phyloP scores from a whole-genome alignment of 2,113 vertebrate genomes.

The Oenanthe melanoleuca region DNA sequence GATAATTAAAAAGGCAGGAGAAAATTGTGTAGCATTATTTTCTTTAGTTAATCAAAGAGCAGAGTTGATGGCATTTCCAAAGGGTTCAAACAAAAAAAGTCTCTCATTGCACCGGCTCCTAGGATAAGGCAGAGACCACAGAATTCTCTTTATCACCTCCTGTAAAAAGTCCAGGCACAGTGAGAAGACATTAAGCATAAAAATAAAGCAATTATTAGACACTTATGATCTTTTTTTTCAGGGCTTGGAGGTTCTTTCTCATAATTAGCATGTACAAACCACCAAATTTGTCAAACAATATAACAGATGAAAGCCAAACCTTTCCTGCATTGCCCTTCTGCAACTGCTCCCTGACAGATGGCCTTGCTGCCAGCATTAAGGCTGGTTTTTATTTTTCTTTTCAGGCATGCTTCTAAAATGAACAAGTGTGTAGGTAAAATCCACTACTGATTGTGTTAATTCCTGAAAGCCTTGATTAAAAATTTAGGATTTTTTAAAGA shows the following conservation, averaged over 20 bases:
- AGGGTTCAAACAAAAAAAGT: background rate
- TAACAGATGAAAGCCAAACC: background rate
- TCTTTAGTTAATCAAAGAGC: background rate
- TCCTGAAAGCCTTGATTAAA: background rate
- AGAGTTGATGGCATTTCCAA: background rate
- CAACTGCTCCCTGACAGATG: background rate
- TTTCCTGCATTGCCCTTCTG: background rate
- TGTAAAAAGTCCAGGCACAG: background rate
- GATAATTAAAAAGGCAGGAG: background rate
- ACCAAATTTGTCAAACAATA: background rate
- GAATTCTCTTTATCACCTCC: background rate
- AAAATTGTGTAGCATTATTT: background rate
- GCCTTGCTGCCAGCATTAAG: background rate
- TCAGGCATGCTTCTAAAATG: background rate
- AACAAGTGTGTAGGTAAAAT: background rate
- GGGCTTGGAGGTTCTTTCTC: background rate
- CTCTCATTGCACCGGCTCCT: background rate
- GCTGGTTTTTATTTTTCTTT: background rate
- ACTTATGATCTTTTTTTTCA: background rate
- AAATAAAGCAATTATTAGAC: background rate
- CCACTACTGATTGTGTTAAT: background rate
- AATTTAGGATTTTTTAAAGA: background rate
- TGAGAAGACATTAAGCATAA: background rate
- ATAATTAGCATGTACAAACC: background rate
- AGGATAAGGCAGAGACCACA: background rate